These are phyloP conservation scores for Hyperoplus immaculatus DNA, from an alignment of 2,797 vertebrate species.

Conservation along the genomic window DNA sequence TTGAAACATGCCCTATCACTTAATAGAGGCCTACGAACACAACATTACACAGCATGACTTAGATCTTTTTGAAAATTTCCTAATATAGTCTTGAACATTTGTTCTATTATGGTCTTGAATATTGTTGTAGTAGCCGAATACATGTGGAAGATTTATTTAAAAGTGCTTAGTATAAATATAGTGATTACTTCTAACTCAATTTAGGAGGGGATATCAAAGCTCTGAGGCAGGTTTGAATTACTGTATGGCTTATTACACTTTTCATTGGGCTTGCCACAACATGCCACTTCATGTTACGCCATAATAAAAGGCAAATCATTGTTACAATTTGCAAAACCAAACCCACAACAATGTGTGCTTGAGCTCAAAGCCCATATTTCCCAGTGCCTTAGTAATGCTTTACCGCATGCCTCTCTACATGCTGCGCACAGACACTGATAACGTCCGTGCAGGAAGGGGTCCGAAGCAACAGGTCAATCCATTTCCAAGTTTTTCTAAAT, in stretches of 20 bases:
- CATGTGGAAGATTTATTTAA: background rate
- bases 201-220: background rate
- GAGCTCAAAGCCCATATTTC: background rate
- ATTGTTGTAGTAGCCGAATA: background rate
- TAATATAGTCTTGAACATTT: background rate
- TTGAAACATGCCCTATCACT: background rate
- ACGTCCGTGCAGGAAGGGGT: background rate
- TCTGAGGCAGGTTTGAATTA: background rate
- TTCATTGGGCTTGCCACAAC: background rate
- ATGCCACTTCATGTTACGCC: background rate
- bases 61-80: background rate
- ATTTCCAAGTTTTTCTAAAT: background rate
- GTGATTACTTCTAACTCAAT: background rate
- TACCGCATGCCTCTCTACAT: background rate
- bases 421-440: slow-evolving; percentile 6
- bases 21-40: too few species aligned
- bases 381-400: background rate
- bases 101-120: too few species aligned
- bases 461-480: slow-evolving; percentile 35
- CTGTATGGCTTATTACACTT: background rate
- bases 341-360: background rate
- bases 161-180: background rate
- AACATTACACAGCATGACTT: background rate
- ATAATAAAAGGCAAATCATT: slow-evolving; percentile 46
- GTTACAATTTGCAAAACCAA: slow-evolving; percentile 1